phyloP scores from a whole-genome alignment of 2,113 vertebrate genomes.

The Phocoena phocoena region DNA sequence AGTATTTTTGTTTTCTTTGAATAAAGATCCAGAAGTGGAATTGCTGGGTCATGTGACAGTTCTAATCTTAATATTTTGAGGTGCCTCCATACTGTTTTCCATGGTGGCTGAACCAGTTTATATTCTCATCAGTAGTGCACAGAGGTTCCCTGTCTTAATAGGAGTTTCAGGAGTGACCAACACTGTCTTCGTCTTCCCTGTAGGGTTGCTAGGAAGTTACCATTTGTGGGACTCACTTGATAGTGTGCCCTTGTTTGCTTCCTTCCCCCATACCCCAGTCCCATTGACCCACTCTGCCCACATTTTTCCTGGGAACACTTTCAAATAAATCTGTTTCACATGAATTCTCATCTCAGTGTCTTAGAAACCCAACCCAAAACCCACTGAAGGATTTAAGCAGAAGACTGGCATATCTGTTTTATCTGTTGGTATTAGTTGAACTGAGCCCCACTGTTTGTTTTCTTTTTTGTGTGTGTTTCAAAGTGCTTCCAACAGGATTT shows the following conservation, averaged over 20 bases:
- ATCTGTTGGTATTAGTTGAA: not conserved
- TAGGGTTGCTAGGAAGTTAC: not conserved
- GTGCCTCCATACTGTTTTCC: not conserved
- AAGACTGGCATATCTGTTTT: not conserved
- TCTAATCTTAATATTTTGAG: not conserved
- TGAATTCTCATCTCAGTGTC: not conserved
- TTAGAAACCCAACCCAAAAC: not conserved
- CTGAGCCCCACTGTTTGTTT: not conserved
- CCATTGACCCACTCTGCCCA: not conserved
- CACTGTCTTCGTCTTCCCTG: not conserved
- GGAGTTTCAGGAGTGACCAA: not conserved
- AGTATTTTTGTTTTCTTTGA: not conserved
- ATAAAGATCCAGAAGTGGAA: not conserved
- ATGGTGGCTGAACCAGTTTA: not conserved
- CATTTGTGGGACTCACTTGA: not conserved
- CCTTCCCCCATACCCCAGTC: rapidly evolving
- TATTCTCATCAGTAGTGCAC: not conserved
- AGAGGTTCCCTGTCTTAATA: not conserved
- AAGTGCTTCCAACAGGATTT: not conserved
- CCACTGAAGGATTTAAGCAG: not conserved
- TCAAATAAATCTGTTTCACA: not conserved
- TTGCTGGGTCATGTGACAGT: not conserved
- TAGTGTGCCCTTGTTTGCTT: not conserved
- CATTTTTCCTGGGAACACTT: not conserved
- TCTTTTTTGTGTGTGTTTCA: not conserved